phyloP scores from a whole-genome alignment of 2,888 invertebrate species.

The Acanthosepion esculentum region DNA sequence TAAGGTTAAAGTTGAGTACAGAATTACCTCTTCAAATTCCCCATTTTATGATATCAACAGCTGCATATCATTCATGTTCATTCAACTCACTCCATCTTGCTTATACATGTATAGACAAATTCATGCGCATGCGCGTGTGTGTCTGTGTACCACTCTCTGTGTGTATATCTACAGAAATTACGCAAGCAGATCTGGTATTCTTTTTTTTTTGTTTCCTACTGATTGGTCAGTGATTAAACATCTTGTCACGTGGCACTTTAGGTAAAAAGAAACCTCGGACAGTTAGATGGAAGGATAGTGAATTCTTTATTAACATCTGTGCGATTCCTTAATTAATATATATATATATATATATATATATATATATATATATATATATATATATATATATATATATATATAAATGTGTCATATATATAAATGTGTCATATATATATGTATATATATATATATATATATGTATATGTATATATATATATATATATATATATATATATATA shows the following conservation, averaged over 20 bases:
- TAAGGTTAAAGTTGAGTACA: not conserved
- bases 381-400: not conserved
- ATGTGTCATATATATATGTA: not conserved
- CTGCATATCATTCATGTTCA: not conserved
- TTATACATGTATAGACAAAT: no score
- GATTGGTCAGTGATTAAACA: not conserved
- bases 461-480: not conserved
- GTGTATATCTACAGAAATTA: not conserved
- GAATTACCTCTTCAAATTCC: slow-evolving; percentile 17
- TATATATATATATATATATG: not conserved
- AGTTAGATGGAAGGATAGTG: not conserved
- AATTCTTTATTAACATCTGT: not conserved
- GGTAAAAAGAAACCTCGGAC: not conserved
- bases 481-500: not conserved
- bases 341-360: slow-evolving; percentile 33
- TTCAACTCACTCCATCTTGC: not conserved
- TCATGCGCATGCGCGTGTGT: not conserved
- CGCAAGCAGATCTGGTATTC: not conserved
- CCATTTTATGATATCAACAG: slow-evolving; percentile 1
- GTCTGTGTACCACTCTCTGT: not conserved
- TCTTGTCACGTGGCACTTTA: not conserved
- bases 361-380: slow-evolving; percentile 24
- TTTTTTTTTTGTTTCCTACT: not conserved
- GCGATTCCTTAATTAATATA: not conserved
- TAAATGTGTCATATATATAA: not conserved